Evolutionary conservation across 2,113 vertebrate genomes (phyloP).

Genomic region (Shinisaurus crocodilurus): DNA sequence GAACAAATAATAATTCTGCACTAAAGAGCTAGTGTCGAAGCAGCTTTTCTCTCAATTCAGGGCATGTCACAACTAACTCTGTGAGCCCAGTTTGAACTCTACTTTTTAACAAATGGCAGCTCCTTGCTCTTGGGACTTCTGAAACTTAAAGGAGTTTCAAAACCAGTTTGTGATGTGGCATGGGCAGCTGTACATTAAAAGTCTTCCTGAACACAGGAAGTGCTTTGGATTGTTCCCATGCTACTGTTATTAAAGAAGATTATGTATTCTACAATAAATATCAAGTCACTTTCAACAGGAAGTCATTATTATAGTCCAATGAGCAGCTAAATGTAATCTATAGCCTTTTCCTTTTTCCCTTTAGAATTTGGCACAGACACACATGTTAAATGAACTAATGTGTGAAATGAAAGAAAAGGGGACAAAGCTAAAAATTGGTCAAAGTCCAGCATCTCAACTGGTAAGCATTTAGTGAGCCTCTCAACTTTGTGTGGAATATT

Average conservation of each 20-base stretch:
- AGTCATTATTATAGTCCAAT: neutral
- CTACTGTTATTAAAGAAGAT: neutral
- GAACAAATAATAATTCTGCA: neutral
- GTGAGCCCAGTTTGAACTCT: neutral
- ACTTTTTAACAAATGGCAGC: neutral
- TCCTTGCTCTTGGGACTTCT: neutral
- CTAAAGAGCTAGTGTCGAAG: neutral
- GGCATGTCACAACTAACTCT: too few relatives aligned
- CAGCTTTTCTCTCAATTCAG: neutral
- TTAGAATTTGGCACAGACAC: constrained; percentile 95
- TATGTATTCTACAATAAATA: neutral
- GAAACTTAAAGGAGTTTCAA: neutral
- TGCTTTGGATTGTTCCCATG: neutral
- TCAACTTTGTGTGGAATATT: neutral
- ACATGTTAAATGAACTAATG: constrained; percentile 92
- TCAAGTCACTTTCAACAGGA: neutral
- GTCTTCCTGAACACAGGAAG: neutral
- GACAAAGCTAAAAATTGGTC: constrained; percentile 91
- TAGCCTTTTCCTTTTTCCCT: constrained; percentile 38
- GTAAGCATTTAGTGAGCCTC: constrained; percentile 73
- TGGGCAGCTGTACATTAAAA: neutral
- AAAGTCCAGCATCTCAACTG: constrained; percentile 82
- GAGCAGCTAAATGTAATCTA: neutral
- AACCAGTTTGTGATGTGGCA: neutral
- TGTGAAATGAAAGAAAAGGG: constrained; percentile 94